Base-by-base conservation (phyloP, 2,797 vertebrate species). In the Taenioides sp. region DNA sequence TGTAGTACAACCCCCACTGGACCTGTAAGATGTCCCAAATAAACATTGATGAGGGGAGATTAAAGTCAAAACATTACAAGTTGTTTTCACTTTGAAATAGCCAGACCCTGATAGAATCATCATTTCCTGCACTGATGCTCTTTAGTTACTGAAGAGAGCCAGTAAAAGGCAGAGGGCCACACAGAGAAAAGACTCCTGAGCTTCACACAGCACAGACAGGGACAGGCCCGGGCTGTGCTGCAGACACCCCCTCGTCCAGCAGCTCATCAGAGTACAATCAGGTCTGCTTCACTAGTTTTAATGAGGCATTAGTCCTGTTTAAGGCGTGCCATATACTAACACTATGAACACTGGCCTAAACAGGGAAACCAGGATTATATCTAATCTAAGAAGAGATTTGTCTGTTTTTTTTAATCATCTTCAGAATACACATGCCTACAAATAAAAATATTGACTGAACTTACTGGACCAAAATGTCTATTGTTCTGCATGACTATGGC, bases 151-250 rank as follows among this genome's bases (percentile, higher is more conserved):
- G 67, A 82, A 43, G 57, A 76, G 81, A 78, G 72, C 72, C 28
- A 79, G 71, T 84, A 83, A 87, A 84, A 88, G 75, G 72, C 70
- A 78, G 54, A 65, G 72, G 83, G 71, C 73, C 49, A 72, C 71
- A 58, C 47, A 71, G 78, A 67, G 89, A 88, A 91, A 91, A 86
- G 85, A 86, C 84, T 77, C 73, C 79, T 57, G 65, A 81, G 72
- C 72, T 67, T 77, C 75, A 79, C 73, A 77, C 52, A 83, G 84
- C 66, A 76, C 17, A 17, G 72, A 81, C 75, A 80, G 76, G 71
- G 77, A 82, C 74, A 27, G 11, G 10, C 11, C 54, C 31, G 31
- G 34, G 34, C 7, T 10, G 34, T 57, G 22, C 54, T 25, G 22
- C 54, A 57, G n/a, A 57, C 34, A 37, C 9, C 34, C 57, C 10